Percentiles rank a stretch among this genome's conserved stretches.
Conservation (phyloP, 2,888 invertebrate genomes). For the Stenchaetothrips biformis region DNA sequence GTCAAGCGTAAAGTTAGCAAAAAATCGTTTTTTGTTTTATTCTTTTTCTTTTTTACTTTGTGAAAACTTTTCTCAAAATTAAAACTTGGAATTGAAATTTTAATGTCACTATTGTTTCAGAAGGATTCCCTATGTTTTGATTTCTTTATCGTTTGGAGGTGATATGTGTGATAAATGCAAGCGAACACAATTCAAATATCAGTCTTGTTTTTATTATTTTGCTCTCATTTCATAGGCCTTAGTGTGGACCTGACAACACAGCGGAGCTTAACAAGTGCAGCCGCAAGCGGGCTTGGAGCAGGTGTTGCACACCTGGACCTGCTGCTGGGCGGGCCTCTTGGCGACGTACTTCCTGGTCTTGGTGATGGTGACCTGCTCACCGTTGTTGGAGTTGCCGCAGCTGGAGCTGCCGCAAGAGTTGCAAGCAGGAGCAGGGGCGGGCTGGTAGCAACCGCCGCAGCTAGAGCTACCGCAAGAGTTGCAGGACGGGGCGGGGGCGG, state of each 20-base stretch:
- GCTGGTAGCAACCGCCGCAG: not conserved
- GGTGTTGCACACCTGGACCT: not conserved
- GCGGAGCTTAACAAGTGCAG: not conserved
- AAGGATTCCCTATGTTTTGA: not conserved
- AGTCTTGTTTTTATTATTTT: not conserved
- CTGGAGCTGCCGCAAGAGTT: not conserved
- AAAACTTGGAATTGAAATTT: too few relatives aligned
- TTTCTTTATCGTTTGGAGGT: not conserved
- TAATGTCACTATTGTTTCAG: too few relatives aligned
- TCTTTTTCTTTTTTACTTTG: too few relatives aligned
- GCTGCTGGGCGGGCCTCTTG: slow-evolving; percentile 7
- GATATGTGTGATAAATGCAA: not conserved
- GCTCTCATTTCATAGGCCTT: not conserved
- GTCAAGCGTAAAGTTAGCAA: too few relatives aligned
- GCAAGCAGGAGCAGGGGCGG: not conserved
- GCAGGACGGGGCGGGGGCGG: not conserved
- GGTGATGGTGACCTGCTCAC: not conserved
- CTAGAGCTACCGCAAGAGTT: not conserved
- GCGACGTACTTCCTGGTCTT: not conserved
- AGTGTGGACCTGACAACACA: not conserved
- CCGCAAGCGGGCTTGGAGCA: slow-evolving; percentile 16
- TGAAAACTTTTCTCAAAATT: too few relatives aligned
- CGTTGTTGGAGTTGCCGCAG: not conserved
- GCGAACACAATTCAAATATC: not conserved
- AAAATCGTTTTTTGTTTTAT: too few relatives aligned